Base-by-base conservation (phyloP, 2,797 vertebrate genomes). In the Gobio occitaniae region DNA sequence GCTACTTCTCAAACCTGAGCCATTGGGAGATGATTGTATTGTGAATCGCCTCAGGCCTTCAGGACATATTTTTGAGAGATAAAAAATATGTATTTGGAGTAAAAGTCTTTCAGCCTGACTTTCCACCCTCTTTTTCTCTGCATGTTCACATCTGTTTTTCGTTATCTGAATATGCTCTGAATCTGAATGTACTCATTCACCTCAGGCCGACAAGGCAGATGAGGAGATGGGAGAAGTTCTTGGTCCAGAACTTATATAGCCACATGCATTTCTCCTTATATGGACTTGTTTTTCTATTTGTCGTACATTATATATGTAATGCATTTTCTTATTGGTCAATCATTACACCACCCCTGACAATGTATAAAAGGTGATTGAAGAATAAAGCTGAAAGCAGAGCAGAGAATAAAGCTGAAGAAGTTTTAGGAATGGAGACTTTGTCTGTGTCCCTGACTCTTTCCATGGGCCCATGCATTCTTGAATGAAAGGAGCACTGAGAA, bases 51-150 rank as follows among this genome's bases (percentile, higher is more conserved):
- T 81, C 61, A 52, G 72, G 74, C 80, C 56, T 75, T 78, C 54
- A 48, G 71, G 50, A 78, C 75, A 85, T 78, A 48, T 84, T 88
- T 78, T 83, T 71, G 36, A 83, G 41, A 88, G 79, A 50, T 66
- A 61, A 81, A 78, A 87, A 81, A 71, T 65, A 47, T 56, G 83
- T 47, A 61, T 82, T 87, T 65, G 72, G 78, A 84, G 85, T 85
- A 83, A 86, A 78, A 32, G 63, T 65, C 29, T 29, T 13, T 63
- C 25, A 63, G 61, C 61, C 13, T 65, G 29, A 16, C 13, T 65
- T 32, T 65, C 32, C 29, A 63, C 6, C 12, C 25, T 25, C 4
- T 63, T 63, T 29, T 6, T 29, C 3, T 15, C 29, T 65, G 0
- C 15, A 32, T 65, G 13, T 7, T 65, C 13, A 32, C 29, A 32